Evolutionary conservation across 2,113 vertebrate genomes (phyloP), one percentile per base, ranked within the genome.

Genomic region (Albula goreensis): DNA sequence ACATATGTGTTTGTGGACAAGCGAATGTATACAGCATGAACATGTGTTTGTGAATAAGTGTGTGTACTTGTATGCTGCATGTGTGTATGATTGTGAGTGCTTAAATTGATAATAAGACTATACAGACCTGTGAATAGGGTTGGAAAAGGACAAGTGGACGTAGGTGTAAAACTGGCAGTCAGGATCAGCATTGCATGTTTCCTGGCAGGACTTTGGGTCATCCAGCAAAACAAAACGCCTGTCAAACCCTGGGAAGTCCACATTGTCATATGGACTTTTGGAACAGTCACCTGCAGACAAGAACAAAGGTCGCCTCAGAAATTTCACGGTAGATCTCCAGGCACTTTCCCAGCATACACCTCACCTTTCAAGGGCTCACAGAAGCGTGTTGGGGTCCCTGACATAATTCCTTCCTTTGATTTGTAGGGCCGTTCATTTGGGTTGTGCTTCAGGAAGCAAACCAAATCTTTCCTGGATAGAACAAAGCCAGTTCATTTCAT

Each of bases 161-260:
- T 93, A 94, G 25, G 83, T 87, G 89, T 91, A 95, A 90, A 93
- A 95, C 83, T 93, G 94, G 83, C 94, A 94, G 82, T 83, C 12
- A 0, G 84, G 74, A 15, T 94, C 90, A 0, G 50, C 83, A 10
- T 78, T 85, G 49, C 94, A 95, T 3, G 17, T 81, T 52, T 0
- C 88, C 86, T 91, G 88, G 56, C 93, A 86, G 0, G 6, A 1
- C 0, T 86, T 66, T 0, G 85, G 80, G 53, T 89, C 51, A 3
- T 92, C 86, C 86, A 83, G 17, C 51, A 78, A 0, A 51, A 89
- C 86, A n/a, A 0, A 87, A 13, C 82, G 83, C 2, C 90, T 88
- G 83, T 94, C 90, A 17, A 57, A 86, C 50, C 86, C 86, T 1
- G 0, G 0, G 63, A 93, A 92, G 85, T 92, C 88, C 0, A 90